These are phyloP conservation scores for Flexamia atlantica DNA, from an alignment of 2,888 invertebrate genomes.

Conservation along the genomic window DNA sequence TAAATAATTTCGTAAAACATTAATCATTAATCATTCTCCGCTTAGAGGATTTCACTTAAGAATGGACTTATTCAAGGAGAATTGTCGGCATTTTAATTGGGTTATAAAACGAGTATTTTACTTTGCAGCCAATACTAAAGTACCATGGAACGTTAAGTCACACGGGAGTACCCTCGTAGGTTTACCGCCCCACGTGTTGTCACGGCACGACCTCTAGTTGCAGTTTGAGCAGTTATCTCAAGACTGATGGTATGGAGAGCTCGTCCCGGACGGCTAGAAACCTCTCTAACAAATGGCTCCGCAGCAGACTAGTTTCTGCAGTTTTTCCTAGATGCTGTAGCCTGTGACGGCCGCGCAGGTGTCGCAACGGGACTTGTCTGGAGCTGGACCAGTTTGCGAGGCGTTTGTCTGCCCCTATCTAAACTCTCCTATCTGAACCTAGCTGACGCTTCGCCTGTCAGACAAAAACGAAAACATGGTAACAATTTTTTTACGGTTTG, in stretches of 20 bases:
- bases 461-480: not conserved
- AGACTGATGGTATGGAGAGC: not conserved
- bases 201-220: too few species aligned
- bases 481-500: not conserved
- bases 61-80: too few species aligned
- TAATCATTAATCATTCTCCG: too few species aligned
- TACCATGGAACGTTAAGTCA: too few species aligned
- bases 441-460: not conserved
- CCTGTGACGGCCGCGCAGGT: not conserved
- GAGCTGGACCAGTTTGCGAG: constrained; percentile 23
- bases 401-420: constrained; percentile 5
- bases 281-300: not conserved
- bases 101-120: too few species aligned
- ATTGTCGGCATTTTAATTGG: too few species aligned
- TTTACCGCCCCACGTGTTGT: too few species aligned
- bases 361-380: constrained; percentile 35
- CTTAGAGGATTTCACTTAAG: too few species aligned
- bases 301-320: constrained; percentile 1
- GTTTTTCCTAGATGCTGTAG: not conserved
- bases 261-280: not conserved
- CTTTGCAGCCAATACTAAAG: too few species aligned
- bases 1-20: too few species aligned
- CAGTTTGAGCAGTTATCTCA: not conserved
- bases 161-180: too few species aligned
- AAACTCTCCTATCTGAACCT: not conserved